These are phyloP conservation scores for Aphelinus certus DNA, from an alignment of 1,140 invertebrate genomes.

Conservation along the genomic window DNA sequence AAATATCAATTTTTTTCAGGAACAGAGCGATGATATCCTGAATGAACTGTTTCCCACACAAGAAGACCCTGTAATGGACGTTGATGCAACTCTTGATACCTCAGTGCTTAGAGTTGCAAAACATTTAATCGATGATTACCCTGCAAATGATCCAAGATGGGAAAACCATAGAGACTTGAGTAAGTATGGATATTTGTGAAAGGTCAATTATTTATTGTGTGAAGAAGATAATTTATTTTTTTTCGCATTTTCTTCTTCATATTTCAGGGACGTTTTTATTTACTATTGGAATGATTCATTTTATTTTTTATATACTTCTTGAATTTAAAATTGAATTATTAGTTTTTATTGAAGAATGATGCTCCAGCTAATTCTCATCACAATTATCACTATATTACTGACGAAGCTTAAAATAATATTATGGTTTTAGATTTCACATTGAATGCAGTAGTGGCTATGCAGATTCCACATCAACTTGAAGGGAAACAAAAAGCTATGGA, in stretches of 20 bases:
- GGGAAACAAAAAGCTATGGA: slow-evolving; percentile 86
- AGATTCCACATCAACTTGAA: slow-evolving; percentile 83
- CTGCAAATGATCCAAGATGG: slow-evolving; percentile 89
- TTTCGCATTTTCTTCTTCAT: not conserved
- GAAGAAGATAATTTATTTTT: not conserved
- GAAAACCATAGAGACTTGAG: slow-evolving; percentile 59
- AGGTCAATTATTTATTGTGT: not conserved
- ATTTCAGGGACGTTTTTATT: not conserved
- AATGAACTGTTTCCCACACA: slow-evolving; percentile 74
- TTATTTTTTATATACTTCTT: not conserved
- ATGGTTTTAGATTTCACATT: slow-evolving; percentile 56
- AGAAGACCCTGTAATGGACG: slow-evolving; percentile 63
- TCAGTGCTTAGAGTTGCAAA: slow-evolving; percentile 77
- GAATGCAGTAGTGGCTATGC: slow-evolving; percentile 72
- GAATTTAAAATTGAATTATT: not conserved
- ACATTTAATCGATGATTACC: slow-evolving; percentile 88
- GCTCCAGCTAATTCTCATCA: no score
- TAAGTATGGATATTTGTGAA: slow-evolving; percentile 38
- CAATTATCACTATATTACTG: no score
- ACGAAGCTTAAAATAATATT: no score
- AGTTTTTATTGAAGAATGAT: not conserved
- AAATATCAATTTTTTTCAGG: slow-evolving; percentile 45
- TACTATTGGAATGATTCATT: not conserved
- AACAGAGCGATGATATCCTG: slow-evolving; percentile 74
- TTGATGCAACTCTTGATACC: slow-evolving; percentile 73